phyloP scores from a whole-genome alignment of 2,888 invertebrate species.

The Cheilosia scutellata region DNA sequence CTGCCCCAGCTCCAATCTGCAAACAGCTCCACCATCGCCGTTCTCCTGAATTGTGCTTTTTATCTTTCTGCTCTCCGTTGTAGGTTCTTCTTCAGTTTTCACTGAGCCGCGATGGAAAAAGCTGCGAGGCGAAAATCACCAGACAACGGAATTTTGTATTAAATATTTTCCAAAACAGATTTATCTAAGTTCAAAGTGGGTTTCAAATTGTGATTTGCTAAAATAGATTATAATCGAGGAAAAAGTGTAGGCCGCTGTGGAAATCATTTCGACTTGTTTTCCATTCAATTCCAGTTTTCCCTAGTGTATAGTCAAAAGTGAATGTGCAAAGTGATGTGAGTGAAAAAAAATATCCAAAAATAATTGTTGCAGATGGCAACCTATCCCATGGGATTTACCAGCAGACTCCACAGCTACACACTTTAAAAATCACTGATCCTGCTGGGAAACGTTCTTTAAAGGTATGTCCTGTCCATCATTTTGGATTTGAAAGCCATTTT shows the following conservation, averaged over 20 bases:
- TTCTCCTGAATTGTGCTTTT: constrained; percentile 21
- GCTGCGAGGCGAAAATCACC: constrained; percentile 50
- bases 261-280: not conserved
- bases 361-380: constrained; percentile 62
- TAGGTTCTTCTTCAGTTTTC: constrained; percentile 59
- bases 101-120: constrained; percentile 72
- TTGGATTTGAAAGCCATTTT: not conserved
- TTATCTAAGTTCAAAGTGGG: not conserved
- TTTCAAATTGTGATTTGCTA: not conserved
- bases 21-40: constrained; percentile 43
- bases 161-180: not conserved
- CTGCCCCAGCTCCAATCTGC: constrained; percentile 60
- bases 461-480: constrained; percentile 20
- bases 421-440: not conserved
- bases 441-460: constrained; percentile 12
- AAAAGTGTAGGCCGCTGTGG: not conserved
- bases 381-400: constrained; percentile 38
- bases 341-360: constrained; percentile 8
- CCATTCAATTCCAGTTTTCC: not conserved
- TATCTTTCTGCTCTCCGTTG: constrained; percentile 39
- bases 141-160: constrained; percentile 45
- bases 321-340: constrained; percentile 54
- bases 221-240: constrained; percentile 2
- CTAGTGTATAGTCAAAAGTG: constrained; percentile 1
- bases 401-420: constrained; percentile 7